Evolutionary conservation across 2,113 vertebrate genomes (phyloP).

Genomic region (Nyctereutes procyonoides): DNA sequence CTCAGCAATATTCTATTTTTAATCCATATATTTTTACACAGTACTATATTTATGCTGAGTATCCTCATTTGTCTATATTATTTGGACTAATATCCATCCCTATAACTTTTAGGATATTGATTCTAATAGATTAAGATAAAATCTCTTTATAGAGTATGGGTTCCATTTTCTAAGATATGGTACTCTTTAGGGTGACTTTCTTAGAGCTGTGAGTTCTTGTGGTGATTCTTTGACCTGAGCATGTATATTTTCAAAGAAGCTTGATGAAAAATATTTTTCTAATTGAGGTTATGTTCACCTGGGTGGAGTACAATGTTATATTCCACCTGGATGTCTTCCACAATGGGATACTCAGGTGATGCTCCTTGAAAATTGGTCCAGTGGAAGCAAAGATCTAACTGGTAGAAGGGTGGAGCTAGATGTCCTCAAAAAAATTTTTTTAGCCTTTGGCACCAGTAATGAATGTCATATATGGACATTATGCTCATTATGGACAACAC

Average conservation of each 20-base stretch:
- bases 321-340: background rate
- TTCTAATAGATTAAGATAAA: too few relatives aligned
- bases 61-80: background rate
- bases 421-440: background rate
- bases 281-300: background rate
- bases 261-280: background rate
- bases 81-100: background rate
- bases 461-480: too few relatives aligned
- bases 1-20: background rate
- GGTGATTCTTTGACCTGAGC: background rate
- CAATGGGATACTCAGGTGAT: background rate
- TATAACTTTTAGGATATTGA: background rate
- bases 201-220: background rate
- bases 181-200: background rate
- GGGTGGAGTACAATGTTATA: background rate
- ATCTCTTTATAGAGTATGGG: background rate
- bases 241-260: background rate
- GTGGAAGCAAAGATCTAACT: background rate
- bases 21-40: background rate
- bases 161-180: background rate
- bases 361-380: background rate
- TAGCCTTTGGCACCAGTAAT: background rate
- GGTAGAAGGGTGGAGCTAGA: background rate
- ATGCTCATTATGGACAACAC: background rate
- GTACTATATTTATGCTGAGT: background rate